Conservation (phyloP, 2,888 invertebrate genomes). For the Ariolimax columbianus region DNA sequence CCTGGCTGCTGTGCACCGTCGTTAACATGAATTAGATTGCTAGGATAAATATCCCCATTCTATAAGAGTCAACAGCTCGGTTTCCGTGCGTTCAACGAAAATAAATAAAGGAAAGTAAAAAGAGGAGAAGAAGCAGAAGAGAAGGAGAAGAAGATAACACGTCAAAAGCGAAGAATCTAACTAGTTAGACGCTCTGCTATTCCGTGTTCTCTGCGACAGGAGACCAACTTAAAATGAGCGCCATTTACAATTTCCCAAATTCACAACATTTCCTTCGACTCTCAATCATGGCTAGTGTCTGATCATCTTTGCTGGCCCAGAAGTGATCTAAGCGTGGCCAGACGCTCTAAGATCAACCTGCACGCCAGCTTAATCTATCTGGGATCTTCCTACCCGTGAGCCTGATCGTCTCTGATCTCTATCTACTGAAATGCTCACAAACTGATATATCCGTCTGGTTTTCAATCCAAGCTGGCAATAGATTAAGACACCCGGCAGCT, state of each 20-base stretch:
- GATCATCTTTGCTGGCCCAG: background rate
- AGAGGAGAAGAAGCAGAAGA: too few species aligned
- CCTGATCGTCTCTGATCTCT: background rate
- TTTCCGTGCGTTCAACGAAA: too few species aligned
- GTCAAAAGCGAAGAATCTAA: too few species aligned
- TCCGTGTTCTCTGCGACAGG: too few species aligned
- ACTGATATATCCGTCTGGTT: background rate
- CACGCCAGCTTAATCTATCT: background rate
- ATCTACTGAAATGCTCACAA: background rate
- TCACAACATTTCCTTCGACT: background rate
- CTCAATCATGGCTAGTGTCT: background rate
- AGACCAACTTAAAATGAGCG: background rate
- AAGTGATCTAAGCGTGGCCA: background rate
- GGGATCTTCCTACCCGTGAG: conserved; percentile 11
- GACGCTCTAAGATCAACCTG: background rate
- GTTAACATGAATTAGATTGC: too few species aligned
- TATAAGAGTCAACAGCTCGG: too few species aligned
- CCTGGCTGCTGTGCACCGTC: too few species aligned
- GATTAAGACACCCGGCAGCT: background rate
- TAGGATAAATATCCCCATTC: too few species aligned
- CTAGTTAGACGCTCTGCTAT: too few species aligned
- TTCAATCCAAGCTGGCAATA: background rate
- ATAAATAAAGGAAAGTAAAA: too few species aligned
- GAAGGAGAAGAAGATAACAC: too few species aligned
- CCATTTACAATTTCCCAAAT: background rate